Evolutionary conservation across 2,888 invertebrate species (phyloP).

Genomic region (Oscheius sp.): DNA sequence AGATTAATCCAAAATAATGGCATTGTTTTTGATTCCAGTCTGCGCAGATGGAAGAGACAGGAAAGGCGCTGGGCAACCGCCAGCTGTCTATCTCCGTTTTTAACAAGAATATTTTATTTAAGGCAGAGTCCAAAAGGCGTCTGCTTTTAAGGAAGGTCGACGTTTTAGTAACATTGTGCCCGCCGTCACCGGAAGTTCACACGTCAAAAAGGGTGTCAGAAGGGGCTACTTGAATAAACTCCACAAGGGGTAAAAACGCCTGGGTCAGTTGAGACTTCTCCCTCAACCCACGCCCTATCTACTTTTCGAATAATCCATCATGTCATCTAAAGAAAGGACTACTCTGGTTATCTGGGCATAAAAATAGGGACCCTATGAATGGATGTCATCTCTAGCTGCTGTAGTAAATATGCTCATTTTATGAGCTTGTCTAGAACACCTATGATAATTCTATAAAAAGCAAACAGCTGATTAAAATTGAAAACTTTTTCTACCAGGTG

Average conservation of each 20-base stretch:
- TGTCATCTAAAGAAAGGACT: not conserved
- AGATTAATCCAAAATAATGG: not conserved
- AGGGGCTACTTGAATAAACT: conserved; percentile 1
- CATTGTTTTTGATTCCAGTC: not conserved
- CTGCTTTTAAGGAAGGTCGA: not conserved
- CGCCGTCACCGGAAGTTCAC: conserved; percentile 6
- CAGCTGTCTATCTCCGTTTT: not conserved
- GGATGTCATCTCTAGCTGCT: no score
- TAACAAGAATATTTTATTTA: not conserved
- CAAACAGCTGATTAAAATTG: no score
- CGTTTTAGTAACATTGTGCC: not conserved
- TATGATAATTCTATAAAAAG: no score
- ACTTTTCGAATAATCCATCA: conserved; percentile 9
- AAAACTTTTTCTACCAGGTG: no score
- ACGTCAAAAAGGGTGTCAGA: conserved; percentile 15
- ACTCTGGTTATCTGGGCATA: no score
- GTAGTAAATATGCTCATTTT: no score
- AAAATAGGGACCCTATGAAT: no score
- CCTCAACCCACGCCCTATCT: conserved; percentile 1
- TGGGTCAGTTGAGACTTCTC: not conserved
- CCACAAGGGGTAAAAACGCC: not conserved
- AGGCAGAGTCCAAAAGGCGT: not conserved
- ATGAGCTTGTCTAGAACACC: no score
- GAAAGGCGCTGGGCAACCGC: not conserved
- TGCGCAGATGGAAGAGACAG: not conserved